phyloP scores from a whole-genome alignment of 2,888 invertebrate genomes.

The Tetheella fluctuosa region DNA sequence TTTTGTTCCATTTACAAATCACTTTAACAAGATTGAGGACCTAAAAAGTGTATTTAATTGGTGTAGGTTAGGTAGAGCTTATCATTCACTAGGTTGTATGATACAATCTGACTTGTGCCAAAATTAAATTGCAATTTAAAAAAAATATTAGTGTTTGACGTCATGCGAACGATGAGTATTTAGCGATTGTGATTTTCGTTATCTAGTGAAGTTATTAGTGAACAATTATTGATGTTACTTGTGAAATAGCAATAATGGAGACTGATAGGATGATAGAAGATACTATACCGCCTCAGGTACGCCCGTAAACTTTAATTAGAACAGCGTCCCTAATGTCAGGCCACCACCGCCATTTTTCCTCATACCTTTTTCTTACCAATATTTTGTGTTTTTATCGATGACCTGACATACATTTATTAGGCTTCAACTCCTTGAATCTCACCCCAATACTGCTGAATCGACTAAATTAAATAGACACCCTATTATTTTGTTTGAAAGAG shows the following conservation, averaged over 20 bases:
- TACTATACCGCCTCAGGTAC: conserved; percentile 77
- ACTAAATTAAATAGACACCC: conserved; percentile 3
- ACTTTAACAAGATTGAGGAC: too few relatives aligned
- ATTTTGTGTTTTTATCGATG: conserved; percentile 57
- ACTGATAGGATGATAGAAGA: conserved; percentile 96
- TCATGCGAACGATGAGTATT: conserved; percentile 76
- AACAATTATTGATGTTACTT: conserved; percentile 78
- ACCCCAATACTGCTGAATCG: neutral
- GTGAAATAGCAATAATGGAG: conserved; percentile 94
- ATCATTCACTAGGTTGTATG: neutral
- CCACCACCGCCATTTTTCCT: conserved; percentile 78
- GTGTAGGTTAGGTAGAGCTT: too few relatives aligned
- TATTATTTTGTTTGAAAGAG: neutral
- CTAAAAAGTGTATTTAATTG: too few relatives aligned
- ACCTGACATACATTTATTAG: conserved; percentile 29
- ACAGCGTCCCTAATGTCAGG: conserved; percentile 73
- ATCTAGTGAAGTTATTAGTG: conserved; percentile 68
- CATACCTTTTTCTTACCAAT: conserved; percentile 55
- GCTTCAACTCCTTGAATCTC: conserved; percentile 14
- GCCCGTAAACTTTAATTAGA: conserved; percentile 62
- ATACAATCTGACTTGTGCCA: conserved; percentile 20
- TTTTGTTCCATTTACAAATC: too few relatives aligned
- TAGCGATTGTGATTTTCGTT: conserved; percentile 69
- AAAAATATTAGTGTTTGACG: conserved; percentile 70
- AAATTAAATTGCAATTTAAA: conserved; percentile 30